Evolutionary conservation across 2,797 vertebrate genomes (phyloP).

Genomic region (Tapirus indicus): DNA sequence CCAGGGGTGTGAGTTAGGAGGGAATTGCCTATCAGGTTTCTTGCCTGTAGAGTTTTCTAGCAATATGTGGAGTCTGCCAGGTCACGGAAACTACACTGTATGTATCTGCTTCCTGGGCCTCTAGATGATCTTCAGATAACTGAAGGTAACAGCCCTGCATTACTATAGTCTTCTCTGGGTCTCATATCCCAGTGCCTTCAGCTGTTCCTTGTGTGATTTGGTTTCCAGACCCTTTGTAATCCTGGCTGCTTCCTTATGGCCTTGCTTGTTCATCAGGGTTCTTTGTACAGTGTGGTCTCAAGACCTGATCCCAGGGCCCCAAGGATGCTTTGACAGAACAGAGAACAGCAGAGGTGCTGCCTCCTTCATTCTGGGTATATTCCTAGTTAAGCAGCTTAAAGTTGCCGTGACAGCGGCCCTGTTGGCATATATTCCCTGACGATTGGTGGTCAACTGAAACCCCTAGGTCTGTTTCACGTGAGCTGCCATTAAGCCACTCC

Average conservation of each 20-base stretch:
- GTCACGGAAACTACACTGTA: not conserved
- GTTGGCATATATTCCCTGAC: not conserved
- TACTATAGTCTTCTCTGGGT: not conserved
- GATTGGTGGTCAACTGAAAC: slow-evolving; percentile 34
- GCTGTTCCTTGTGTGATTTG: not conserved
- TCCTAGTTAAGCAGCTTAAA: not conserved
- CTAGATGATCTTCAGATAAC: not conserved
- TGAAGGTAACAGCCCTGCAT: not conserved
- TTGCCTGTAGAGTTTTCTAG: slow-evolving; percentile 9
- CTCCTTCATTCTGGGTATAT: not conserved
- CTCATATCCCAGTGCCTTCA: not conserved
- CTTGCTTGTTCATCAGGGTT: slow-evolving; percentile 16
- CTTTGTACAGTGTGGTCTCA: not conserved
- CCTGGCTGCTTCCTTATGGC: not conserved
- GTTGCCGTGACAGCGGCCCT: not conserved
- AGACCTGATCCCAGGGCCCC: not conserved
- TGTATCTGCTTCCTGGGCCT: not conserved
- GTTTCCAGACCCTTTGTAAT: slow-evolving; percentile 32
- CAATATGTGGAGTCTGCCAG: not conserved
- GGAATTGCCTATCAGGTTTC: slow-evolving; percentile 27
- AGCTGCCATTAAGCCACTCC: not conserved
- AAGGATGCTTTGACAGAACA: not conserved
- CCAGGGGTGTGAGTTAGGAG: not conserved
- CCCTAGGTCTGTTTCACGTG: not conserved
- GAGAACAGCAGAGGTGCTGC: not conserved